Percentiles rank a stretch among this genome's conserved stretches.
Conservation (phyloP, 2,113 vertebrate genomes). For the Poecile atricapillus region DNA sequence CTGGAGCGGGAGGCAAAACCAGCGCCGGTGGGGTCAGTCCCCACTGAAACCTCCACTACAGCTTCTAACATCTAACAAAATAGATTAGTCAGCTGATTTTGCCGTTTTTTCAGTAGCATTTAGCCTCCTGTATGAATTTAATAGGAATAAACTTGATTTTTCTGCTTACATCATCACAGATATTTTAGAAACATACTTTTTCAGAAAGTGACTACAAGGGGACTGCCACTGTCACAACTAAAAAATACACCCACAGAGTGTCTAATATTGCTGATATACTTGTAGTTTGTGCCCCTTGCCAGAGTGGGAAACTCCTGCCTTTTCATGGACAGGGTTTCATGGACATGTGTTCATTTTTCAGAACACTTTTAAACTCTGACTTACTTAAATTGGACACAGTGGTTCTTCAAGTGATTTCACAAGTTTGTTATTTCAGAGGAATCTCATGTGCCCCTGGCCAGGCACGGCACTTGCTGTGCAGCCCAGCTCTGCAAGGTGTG, state of each 20-base stretch:
- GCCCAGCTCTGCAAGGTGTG: not conserved
- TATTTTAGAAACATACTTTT: not conserved
- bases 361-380: not conserved
- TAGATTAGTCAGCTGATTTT: not conserved
- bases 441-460: accelerated
- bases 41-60: not conserved
- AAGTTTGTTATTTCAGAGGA: not conserved
- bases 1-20: not conserved
- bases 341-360: not conserved
- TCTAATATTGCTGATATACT: not conserved
- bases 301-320: not conserved
- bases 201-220: not conserved
- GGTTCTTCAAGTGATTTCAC: not conserved
- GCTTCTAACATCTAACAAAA: not conserved
- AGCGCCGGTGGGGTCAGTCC: not conserved
- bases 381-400: not conserved
- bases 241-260: accelerated
- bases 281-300: not conserved
- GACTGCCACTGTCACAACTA: not conserved
- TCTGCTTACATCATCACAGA: not conserved
- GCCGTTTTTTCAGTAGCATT: not conserved
- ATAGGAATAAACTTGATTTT: not conserved
- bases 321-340: not conserved
- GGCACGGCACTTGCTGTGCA: accelerated
- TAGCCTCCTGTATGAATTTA: not conserved